Evolutionary conservation across 2,888 invertebrate species (phyloP).

Genomic region (Reticulitermes lucifugus): DNA sequence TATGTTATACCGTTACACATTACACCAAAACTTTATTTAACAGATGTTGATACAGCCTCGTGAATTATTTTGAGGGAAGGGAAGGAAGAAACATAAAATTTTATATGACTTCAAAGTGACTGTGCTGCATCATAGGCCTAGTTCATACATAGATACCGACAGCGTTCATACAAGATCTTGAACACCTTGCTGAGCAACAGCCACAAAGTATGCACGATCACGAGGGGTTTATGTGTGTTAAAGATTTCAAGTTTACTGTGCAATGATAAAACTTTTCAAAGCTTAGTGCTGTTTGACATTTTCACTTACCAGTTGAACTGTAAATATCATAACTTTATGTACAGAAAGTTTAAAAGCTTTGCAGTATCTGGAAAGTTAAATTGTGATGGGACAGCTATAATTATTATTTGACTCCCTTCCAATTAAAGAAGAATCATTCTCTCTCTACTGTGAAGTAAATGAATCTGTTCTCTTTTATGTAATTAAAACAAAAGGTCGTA

Average conservation of each 20-base stretch:
- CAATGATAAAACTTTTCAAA: background rate
- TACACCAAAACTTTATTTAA: constrained; percentile 27
- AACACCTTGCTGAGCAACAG: background rate
- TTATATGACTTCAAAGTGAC: background rate
- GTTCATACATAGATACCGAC: background rate
- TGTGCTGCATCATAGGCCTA: background rate
- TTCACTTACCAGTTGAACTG: background rate
- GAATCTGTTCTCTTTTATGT: too few species aligned
- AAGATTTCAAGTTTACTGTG: background rate
- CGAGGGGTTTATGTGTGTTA: too few species aligned
- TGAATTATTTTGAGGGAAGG: background rate
- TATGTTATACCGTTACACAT: background rate
- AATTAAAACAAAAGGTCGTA: too few species aligned
- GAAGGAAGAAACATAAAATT: background rate
- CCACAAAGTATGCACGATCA: background rate
- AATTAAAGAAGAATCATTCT: too few species aligned
- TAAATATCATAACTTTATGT: background rate
- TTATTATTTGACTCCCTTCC: too few species aligned
- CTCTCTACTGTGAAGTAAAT: too few species aligned
- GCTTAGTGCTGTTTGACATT: background rate
- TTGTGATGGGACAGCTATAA: too few species aligned
- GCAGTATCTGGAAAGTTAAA: too few species aligned
- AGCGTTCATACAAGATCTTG: background rate
- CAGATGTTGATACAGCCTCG: background rate
- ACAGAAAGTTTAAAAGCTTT: background rate